phyloP scores from a whole-genome alignment of 1,140 invertebrate species.

The Doryteuthis pealeii region DNA sequence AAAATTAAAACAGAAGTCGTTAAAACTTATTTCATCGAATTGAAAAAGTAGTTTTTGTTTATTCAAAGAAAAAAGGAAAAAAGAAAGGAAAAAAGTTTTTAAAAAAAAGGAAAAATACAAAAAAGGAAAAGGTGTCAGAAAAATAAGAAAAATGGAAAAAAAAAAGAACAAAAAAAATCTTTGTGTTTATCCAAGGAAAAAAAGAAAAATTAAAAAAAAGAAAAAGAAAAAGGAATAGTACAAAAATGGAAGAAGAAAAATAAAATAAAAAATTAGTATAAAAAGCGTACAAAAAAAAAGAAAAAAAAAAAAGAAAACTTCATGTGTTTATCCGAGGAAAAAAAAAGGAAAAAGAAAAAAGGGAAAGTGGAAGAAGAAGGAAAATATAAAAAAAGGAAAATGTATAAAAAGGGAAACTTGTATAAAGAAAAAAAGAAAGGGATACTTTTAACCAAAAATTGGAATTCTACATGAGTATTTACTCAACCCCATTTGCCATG shows the following conservation, averaged over 20 bases:
- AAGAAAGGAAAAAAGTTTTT: background rate
- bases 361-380: background rate
- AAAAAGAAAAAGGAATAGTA: background rate
- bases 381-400: background rate
- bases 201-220: background rate
- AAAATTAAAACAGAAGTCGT: too few species aligned
- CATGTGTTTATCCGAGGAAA: too few species aligned
- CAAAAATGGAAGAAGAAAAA: background rate
- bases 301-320: background rate
- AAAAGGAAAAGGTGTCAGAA: background rate
- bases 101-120: background rate
- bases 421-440: background rate
- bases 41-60: too few species aligned
- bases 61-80: background rate
- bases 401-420: background rate
- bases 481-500: too few species aligned
- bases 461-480: too few species aligned
- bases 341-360: background rate
- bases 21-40: too few species aligned
- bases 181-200: background rate
- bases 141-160: background rate
- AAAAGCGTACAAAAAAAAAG: background rate
- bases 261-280: background rate
- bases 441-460: too few species aligned
- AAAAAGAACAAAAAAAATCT: background rate